Conservation (phyloP, 1,140 invertebrate genomes). For the Luehdorfia chinensis region DNA sequence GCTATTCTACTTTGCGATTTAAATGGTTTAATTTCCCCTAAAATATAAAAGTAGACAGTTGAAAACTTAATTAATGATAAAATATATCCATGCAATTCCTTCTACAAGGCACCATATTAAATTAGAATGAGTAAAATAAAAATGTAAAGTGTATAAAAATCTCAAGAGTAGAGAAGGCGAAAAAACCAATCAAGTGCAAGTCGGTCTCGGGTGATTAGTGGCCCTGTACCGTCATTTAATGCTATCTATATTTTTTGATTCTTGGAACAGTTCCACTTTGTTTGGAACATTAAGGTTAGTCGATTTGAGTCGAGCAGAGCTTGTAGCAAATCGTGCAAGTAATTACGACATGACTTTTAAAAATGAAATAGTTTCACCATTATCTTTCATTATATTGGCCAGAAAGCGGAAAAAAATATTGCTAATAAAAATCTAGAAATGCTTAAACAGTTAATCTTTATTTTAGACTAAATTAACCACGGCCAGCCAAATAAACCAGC, state of each 20-base stretch:
- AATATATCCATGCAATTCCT: slow-evolving; percentile 49
- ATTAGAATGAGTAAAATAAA: slow-evolving; percentile 57
- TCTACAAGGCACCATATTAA: slow-evolving; percentile 50
- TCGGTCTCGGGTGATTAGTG: slow-evolving; percentile 26
- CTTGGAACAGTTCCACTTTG: slow-evolving; percentile 15
- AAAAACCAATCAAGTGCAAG: slow-evolving; percentile 30
- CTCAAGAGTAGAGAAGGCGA: slow-evolving; percentile 30
- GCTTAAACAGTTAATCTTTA: too few relatives aligned
- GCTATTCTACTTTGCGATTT: too few relatives aligned
- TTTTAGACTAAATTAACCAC: too few relatives aligned
- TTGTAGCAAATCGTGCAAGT: slow-evolving; percentile 7
- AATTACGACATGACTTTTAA: slow-evolving; percentile 8
- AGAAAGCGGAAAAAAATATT: too few relatives aligned
- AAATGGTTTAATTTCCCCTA: too few relatives aligned
- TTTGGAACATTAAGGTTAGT: slow-evolving; percentile 13
- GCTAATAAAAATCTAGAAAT: too few relatives aligned
- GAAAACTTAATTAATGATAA: slow-evolving; percentile 28
- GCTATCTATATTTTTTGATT: slow-evolving; percentile 13
- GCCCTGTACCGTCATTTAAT: slow-evolving; percentile 17
- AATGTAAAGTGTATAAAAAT: slow-evolving; percentile 49
- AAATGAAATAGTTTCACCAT: too few relatives aligned
- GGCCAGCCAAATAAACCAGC: too few relatives aligned
- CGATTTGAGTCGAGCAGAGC: slow-evolving; percentile 1
- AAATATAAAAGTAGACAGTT: too few relatives aligned
- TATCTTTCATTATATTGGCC: too few relatives aligned